These are phyloP conservation scores for Xestia rhomboidea DNA, from an alignment of 2,888 invertebrate species.

Conservation along the genomic window DNA sequence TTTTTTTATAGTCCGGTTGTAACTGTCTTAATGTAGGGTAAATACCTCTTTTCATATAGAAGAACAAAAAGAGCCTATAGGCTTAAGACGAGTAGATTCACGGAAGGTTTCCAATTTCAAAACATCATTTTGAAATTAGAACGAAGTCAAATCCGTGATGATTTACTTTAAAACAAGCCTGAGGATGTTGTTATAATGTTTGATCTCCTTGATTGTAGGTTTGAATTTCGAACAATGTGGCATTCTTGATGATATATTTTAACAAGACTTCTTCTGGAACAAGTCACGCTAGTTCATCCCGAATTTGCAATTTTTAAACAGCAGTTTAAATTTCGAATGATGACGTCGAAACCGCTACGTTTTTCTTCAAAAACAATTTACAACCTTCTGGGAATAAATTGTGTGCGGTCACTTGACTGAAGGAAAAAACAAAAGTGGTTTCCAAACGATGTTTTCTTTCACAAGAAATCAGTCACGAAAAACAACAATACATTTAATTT, in stretches of 20 bases:
- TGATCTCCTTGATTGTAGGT: neutral
- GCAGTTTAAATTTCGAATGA: neutral
- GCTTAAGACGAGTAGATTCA: neutral
- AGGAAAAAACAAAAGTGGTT: neutral
- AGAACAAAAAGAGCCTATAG: neutral
- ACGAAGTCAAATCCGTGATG: neutral
- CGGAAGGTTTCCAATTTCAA: neutral
- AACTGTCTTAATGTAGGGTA: neutral
- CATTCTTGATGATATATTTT: neutral
- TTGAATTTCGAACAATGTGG: neutral
- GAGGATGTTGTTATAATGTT: neutral
- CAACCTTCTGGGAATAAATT: neutral
- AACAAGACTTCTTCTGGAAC: neutral
- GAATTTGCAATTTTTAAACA: neutral
- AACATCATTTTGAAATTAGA: slow-evolving; percentile 8
- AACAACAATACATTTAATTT: neutral
- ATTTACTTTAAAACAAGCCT: slow-evolving; percentile 1
- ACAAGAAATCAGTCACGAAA: neutral
- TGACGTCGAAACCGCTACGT: neutral
- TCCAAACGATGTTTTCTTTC: neutral
- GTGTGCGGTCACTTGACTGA: neutral
- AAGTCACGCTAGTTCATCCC: neutral
- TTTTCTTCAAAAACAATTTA: neutral
- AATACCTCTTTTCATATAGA: neutral
- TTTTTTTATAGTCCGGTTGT: neutral